These are phyloP conservation scores for Gavia stellata DNA, from an alignment of 2,113 vertebrate species.

Conservation along the genomic window DNA sequence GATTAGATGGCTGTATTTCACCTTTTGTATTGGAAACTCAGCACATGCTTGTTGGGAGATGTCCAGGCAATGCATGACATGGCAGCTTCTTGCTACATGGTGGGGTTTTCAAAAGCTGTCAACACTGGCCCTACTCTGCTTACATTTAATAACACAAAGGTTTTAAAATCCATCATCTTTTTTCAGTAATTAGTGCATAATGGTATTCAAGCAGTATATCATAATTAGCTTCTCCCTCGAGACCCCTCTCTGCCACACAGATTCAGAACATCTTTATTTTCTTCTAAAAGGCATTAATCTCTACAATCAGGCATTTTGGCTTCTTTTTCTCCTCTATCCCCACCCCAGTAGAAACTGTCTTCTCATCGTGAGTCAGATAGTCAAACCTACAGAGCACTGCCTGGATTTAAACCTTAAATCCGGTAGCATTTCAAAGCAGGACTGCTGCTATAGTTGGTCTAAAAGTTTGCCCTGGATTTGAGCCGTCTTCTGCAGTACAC, in stretches of 20 bases:
- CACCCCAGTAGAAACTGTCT: neutral
- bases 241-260: neutral
- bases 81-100: neutral
- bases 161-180: slow-evolving; percentile 11
- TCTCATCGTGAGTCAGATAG: neutral
- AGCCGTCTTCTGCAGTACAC: neutral
- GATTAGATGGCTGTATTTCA: neutral
- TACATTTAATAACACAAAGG: neutral
- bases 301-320: neutral
- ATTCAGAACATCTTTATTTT: slow-evolving; percentile 28
- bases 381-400: neutral
- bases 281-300: slow-evolving; percentile 44
- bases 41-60: neutral
- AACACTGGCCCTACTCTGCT: neutral
- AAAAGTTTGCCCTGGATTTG: neutral
- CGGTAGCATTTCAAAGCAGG: slow-evolving; percentile 36
- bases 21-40: neutral
- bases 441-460: neutral
- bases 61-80: neutral
- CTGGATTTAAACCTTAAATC: slow-evolving; percentile 14
- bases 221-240: neutral
- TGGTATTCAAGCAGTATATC: neutral
- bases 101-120: neutral
- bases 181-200: neutral
- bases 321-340: neutral